Conservation (phyloP, 92 coral and sea anemone species). For the Galaxea fascicularis region DNA sequence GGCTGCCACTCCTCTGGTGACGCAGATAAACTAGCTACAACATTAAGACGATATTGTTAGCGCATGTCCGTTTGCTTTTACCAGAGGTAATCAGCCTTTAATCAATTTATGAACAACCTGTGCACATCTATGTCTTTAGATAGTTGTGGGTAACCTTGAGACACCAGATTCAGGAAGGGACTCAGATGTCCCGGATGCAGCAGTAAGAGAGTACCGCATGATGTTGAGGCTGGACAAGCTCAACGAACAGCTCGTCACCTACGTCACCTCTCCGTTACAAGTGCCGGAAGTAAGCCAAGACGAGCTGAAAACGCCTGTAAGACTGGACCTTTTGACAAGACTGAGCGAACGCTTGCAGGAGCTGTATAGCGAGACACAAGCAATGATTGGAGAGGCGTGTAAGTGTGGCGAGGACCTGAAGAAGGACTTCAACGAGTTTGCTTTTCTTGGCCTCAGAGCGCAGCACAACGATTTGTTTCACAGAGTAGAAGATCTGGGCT, state of each 20-base stretch:
- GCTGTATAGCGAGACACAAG: neutral
- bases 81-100: too few species aligned
- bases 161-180: neutral
- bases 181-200: neutral
- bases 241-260: neutral
- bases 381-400: neutral
- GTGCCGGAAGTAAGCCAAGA: conserved; percentile 3
- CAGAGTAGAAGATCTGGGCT: neutral
- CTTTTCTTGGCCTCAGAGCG: neutral
- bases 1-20: too few species aligned
- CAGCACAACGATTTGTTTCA: conserved; percentile 1
- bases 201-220: neutral
- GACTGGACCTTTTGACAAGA: neutral
- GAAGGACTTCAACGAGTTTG: conserved; percentile 4
- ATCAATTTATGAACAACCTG: too few species aligned
- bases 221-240: neutral
- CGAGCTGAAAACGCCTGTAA: neutral
- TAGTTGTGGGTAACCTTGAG: neutral
- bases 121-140: neutral
- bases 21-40: too few species aligned
- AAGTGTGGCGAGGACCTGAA: conserved; percentile 1
- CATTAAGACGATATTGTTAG: too few species aligned
- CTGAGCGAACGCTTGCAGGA: conserved; percentile 3
- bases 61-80: too few species aligned
- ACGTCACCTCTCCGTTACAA: neutral